Base-by-base conservation (phyloP, 2,113 vertebrate genomes). In the Epinephelus moara region DNA sequence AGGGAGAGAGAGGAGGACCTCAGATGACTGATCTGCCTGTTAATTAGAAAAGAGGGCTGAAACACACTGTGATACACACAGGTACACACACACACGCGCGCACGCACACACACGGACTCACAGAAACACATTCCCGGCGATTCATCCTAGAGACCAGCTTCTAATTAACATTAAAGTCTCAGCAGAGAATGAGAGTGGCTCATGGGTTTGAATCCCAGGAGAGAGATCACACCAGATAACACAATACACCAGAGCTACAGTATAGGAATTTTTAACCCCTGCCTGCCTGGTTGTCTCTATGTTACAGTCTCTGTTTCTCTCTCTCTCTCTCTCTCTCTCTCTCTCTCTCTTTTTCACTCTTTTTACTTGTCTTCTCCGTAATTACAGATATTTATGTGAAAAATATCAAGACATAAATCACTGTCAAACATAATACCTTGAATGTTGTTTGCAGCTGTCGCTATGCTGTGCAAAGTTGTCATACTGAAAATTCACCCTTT, bases 131-230 rank as follows among this genome's bases (percentile, higher is more conserved):
- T 82, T 91, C 76, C 90, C 86, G 78, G 88, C 50, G 37, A 91
- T 91, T 94, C 90, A 90, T 91, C 89, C 83, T 75, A 63, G 87
- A 91, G 88, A 92, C 79, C 85, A 88, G 92, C 87, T 90, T 90
- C 92, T 94, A 92, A 94, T 94, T 94, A 93, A 92, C 89, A 94
- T 88, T 91, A 85, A 86, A 81, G 91, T 90, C 90, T 92, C 92
- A 89, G 88, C 25, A 86, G 93, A 91, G 85, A 91, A 88, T 84
- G 73, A 78, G 75, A 77, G 81, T 82, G 71, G 89, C 93, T 92
- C 75, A 80, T 88, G 90, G 90, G 93, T 91, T 91, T 82, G 76
- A 94, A 81, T 91, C 92, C 90, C 91, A 67, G 78, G 89, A 84
- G 89, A 88, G 77, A 62, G 88, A 91, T 88, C 78, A 88, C 79